Conservation (phyloP, 2,797 vertebrate genomes). For the Adrianichthys oophorus region DNA sequence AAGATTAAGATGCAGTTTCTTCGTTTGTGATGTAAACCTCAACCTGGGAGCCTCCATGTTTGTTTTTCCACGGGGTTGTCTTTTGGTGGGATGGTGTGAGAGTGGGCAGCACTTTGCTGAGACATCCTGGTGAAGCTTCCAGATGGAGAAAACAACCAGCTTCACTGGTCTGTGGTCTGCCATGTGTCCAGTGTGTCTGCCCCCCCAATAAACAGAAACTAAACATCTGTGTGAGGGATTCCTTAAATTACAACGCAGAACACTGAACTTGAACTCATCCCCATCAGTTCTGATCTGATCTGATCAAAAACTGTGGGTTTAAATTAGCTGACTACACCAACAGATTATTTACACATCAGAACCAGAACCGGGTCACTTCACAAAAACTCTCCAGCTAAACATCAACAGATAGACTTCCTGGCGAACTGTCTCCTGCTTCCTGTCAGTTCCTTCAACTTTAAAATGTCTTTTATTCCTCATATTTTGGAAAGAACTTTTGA, state of each 20-base stretch:
- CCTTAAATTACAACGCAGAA: constrained; percentile 25
- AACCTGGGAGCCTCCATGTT: too few species aligned
- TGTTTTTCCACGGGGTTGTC: too few species aligned
- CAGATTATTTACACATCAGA: constrained; percentile 56
- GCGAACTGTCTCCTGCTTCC: constrained; percentile 26
- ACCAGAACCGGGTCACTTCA: constrained; percentile 43
- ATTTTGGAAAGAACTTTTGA: constrained; percentile 15
- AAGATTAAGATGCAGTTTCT: too few species aligned
- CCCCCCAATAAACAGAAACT: constrained; percentile 13
- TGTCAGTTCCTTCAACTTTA: constrained; percentile 8
- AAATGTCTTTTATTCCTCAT: constrained; percentile 9
- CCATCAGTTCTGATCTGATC: constrained; percentile 2
- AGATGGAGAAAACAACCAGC: too few species aligned
- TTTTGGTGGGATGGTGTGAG: too few species aligned
- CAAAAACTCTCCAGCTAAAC: constrained; percentile 59
- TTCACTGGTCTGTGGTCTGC: too few species aligned
- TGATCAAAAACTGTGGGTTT: constrained; percentile 9
- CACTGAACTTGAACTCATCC: constrained; percentile 16
- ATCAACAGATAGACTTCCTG: constrained; percentile 47
- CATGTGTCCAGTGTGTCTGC: too few species aligned
- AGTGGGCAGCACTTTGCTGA: too few species aligned
- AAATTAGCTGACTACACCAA: constrained; percentile 30
- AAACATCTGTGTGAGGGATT: constrained; percentile 31
- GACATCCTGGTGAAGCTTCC: too few species aligned
- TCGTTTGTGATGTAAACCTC: too few species aligned